phyloP scores from a whole-genome alignment of 2,113 vertebrate species.

The Panthera leo region DNA sequence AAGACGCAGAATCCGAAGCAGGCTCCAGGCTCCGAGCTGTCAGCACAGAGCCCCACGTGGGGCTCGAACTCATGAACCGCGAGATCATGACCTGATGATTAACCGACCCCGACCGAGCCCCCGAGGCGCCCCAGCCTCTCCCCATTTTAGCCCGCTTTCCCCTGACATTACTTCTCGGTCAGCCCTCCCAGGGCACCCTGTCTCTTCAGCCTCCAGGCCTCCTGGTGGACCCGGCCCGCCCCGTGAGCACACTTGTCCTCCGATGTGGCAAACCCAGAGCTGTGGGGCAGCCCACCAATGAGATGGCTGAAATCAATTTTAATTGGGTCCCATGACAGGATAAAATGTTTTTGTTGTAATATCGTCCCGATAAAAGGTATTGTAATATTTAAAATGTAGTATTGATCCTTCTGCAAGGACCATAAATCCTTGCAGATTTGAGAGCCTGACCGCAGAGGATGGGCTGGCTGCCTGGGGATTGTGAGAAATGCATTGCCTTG shows the following conservation, averaged over 20 bases:
- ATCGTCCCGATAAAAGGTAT: constrained; percentile 56
- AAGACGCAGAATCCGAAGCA: no score
- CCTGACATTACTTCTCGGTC: background rate
- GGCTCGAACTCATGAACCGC: no score
- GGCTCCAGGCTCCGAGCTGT: no score
- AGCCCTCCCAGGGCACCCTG: rapidly evolving
- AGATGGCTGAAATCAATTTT: constrained; percentile 30
- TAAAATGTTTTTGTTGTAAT: constrained; percentile 76
- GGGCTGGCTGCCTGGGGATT: background rate
- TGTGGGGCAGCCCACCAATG: background rate
- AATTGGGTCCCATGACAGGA: background rate
- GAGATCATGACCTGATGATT: no score
- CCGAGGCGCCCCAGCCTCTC: background rate
- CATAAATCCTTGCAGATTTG: constrained; percentile 22
- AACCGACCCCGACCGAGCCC: no score
- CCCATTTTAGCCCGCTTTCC: background rate
- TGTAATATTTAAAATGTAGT: constrained; percentile 71
- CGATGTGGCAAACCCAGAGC: background rate
- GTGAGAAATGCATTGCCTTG: constrained; percentile 33
- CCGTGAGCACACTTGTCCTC: background rate
- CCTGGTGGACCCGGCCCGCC: background rate
- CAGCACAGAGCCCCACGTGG: no score
- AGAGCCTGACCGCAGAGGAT: background rate
- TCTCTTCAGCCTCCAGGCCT: no score
- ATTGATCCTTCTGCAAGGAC: constrained; percentile 45